Evolutionary conservation across 2,888 invertebrate genomes (phyloP).

Genomic region (Phengaris arion): DNA sequence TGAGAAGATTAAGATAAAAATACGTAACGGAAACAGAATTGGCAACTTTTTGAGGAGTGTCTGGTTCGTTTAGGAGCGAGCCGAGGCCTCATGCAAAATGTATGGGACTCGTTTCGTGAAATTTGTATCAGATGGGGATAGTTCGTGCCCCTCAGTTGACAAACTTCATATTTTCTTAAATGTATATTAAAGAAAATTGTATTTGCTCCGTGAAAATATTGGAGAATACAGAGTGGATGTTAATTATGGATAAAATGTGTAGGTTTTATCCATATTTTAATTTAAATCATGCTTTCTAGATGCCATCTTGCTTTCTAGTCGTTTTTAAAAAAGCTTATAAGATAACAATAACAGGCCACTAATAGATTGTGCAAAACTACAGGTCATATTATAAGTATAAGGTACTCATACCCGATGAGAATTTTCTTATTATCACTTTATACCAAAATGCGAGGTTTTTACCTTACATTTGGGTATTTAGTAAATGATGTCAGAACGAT

Average conservation of each 20-base stretch:
- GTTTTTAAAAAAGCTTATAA: too few relatives aligned
- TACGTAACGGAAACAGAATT: constrained; percentile 31
- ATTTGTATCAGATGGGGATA: constrained; percentile 54
- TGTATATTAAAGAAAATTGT: constrained; percentile 38
- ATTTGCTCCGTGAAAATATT: constrained; percentile 19
- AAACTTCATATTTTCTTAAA: constrained; percentile 45
- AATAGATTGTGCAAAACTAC: too few relatives aligned
- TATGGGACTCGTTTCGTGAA: constrained; percentile 55
- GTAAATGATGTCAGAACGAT: neutral
- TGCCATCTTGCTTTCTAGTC: too few relatives aligned
- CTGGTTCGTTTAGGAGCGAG: constrained; percentile 38
- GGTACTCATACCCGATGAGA: neutral
- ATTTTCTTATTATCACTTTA: neutral
- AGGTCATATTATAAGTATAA: neutral
- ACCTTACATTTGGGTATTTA: neutral
- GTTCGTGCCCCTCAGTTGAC: constrained; percentile 45
- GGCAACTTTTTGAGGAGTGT: constrained; percentile 45
- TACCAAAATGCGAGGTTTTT: neutral
- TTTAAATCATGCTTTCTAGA: too few relatives aligned
- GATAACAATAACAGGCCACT: too few relatives aligned
- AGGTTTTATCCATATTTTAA: neutral
- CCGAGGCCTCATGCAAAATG: constrained; percentile 70
- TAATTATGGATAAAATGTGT: neutral
- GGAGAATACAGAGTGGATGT: constrained; percentile 12
- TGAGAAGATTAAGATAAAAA: constrained; percentile 23